Evolutionary conservation across 2,113 vertebrate genomes (phyloP), one percentile per base, ranked within the genome.

Genomic region (Callocephalon fimbriatum): DNA sequence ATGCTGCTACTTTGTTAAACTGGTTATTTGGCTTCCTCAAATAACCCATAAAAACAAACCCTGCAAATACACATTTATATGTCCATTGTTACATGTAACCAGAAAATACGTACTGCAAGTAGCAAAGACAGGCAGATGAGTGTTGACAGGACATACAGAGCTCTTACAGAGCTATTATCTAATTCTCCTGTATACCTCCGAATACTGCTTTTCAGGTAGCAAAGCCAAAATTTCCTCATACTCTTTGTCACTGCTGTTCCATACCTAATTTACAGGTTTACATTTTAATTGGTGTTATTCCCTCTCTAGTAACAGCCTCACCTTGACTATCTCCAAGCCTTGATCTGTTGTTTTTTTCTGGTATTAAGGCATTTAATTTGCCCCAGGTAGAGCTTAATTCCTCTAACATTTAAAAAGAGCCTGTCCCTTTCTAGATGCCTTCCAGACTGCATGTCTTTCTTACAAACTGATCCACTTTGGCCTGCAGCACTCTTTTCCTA

Each of bases 361-460:
- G 32, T 90, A 67, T 76, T 90, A 95, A 97, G 86, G 77, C 40
- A 97, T 94, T 93, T 92, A 70, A 94, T 93, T 96, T 85, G 81
- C 94, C 94, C 11, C 90, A 76, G 93, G 92, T 73, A 88, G 27
- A 93, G 78, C 65, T 97, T 96, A 95, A 96, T 95, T 95, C 74
- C 35, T 85, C 45, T 35, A 86, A 88, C 67, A 67, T 92, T 91
- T 93, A 86, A 85, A 84, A 89, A 87, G 68, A 89, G 67, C 50
- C 38, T 81, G 71, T 66, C 74, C 74, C 45, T 91, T 90, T 90
- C 75, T 80, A 71, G 58, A 83, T 63, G 72, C 59, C 61, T 95
- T 96, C 75, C 77, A 95, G 88, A 78, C 80, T 19, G 45, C 58
- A 44, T n/a, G 53, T 83, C 78, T 94, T 74, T 58, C 56, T 66